These are phyloP conservation scores for Pheosia gnoma DNA, from an alignment of 2,888 invertebrate species.

Conservation along the genomic window DNA sequence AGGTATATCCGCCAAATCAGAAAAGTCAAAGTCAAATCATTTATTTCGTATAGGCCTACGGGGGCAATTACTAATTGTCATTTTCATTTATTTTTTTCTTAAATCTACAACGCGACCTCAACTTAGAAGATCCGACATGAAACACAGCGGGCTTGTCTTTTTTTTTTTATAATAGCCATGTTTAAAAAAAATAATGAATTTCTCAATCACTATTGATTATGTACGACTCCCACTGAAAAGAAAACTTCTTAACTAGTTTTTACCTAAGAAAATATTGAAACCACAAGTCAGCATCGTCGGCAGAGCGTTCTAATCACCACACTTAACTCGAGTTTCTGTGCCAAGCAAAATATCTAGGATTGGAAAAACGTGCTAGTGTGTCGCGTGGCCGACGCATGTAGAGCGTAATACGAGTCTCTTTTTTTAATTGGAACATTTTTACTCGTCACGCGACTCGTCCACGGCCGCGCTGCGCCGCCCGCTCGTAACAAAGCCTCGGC, in stretches of 20 bases:
- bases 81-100: no score
- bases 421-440: constrained; percentile 70
- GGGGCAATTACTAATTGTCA: no score
- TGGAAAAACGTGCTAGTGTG: constrained; percentile 58
- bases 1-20: not conserved
- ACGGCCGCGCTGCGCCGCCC: constrained; percentile 12
- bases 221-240: not conserved
- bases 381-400: constrained; percentile 65
- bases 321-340: constrained; percentile 23
- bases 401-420: constrained; percentile 60
- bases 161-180: no score
- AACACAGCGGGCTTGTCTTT: no score
- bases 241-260: not conserved
- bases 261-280: constrained; percentile 5
- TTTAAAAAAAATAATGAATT: no score
- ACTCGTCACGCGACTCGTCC: constrained; percentile 59
- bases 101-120: no score
- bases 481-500: constrained; percentile 49
- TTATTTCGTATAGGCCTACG: no score
- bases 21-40: no score
- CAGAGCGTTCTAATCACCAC: constrained; percentile 17
- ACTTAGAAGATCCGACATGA: no score
- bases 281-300: constrained; percentile 13
- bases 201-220: no score
- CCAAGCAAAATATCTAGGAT: constrained; percentile 34